Evolutionary conservation across 2,113 vertebrate species (phyloP), one percentile per base, ranked within the genome.

Genomic region (Eulemur rufifrons): DNA sequence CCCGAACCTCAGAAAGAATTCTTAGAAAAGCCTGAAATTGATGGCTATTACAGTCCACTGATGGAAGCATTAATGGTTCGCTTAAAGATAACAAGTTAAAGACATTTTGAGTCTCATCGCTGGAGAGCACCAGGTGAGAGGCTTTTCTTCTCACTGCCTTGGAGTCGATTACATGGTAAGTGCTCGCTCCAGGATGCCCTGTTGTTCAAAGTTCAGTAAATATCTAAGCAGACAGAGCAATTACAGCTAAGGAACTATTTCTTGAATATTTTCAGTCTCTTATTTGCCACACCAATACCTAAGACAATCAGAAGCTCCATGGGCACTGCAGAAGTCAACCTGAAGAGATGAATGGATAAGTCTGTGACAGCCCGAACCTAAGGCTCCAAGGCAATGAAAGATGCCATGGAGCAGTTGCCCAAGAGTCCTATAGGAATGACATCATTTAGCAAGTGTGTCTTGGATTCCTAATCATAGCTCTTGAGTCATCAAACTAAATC

Each of bases 171-270:
- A 74, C 23, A 50, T 14, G 8, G 3, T 56, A 91, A 95, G 37
- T 25, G 52, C 77, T 74, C 25, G 6, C 32, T 96, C 93, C 81
- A 29, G n/a, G 64, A 90, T 86, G 54, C 64, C 45, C 77, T 64
- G 23, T 45, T 86, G 90, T 84, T 88, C 86, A 61, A 84, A 94
- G 68, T 27, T 95, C 68, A 20, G 91, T 89, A 90, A 95, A 82
- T 94, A 96, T 21, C 83, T 39, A 84, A 94, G 39, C 37, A 61
- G 8, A 80, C 39, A 89, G 8, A 69, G 84, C 78, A 91, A 95
- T 68, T 59, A 68, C 14, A 91, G 45, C 34, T 50, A 74, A 17
- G 50, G 25, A 82, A 87, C 68, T 69, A 6, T 47, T 59, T 52
- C 74, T 91, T 78, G 59, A 87, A 54, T 64, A 87, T 71, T 59